Conservation (phyloP, 2,113 vertebrate genomes). For the Myxocyprinus asiaticus region DNA sequence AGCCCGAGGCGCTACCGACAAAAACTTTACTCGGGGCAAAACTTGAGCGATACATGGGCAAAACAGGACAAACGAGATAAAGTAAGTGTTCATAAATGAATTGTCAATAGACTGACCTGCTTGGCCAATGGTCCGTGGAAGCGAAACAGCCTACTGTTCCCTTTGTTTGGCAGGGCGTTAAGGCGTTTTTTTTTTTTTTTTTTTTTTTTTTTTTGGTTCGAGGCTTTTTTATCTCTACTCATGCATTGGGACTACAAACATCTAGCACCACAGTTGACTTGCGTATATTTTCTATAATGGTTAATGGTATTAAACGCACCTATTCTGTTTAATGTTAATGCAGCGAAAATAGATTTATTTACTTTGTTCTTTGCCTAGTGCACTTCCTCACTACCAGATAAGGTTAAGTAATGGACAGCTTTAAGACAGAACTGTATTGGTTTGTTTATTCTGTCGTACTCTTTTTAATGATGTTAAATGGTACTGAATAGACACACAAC, state of each 20-base stretch:
- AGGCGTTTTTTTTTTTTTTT: neutral
- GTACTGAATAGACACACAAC: too few relatives aligned
- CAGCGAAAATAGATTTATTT: neutral
- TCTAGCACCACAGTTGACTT: neutral
- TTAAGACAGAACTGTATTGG: neutral
- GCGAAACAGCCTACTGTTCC: neutral
- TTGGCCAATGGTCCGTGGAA: neutral
- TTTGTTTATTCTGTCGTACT: too few relatives aligned
- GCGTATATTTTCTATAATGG: neutral
- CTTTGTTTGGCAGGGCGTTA: neutral
- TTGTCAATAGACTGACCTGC: neutral
- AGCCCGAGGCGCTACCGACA: neutral
- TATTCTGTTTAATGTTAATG: neutral
- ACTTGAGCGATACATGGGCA: neutral
- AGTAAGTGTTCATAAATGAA: slow-evolving; percentile 17
- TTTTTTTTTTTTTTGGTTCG: neutral
- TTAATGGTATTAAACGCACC: neutral
- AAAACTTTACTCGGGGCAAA: slow-evolving; percentile 19
- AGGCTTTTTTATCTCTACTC: slow-evolving; percentile 19
- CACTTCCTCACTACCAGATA: slow-evolving; percentile 31
- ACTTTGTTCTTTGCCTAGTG: neutral
- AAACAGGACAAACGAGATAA: neutral
- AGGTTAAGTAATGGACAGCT: neutral
- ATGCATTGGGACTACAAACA: neutral
- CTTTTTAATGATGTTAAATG: too few relatives aligned